Conservation (phyloP, 2,888 invertebrate species). For the Chironomus tentans region DNA sequence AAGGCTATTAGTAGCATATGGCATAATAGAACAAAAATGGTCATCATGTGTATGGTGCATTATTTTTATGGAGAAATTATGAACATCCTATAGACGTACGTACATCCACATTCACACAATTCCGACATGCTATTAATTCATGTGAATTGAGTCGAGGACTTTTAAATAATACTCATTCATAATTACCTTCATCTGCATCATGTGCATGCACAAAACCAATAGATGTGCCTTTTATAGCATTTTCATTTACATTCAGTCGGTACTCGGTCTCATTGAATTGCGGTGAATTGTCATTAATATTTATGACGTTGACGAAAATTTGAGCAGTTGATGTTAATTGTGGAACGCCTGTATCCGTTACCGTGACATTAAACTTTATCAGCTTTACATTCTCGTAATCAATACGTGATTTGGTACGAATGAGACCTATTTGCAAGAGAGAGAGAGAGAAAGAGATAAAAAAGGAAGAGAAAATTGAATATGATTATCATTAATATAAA, state of each 20-base stretch:
- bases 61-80: slow-evolving; percentile 1
- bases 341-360: slow-evolving; percentile 80
- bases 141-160: not conserved
- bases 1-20: slow-evolving; percentile 15
- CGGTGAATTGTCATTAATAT: slow-evolving; percentile 84
- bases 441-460: not conserved
- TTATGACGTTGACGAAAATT: slow-evolving; percentile 66
- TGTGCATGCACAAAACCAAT: slow-evolving; percentile 64
- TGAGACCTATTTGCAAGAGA: slow-evolving; percentile 48
- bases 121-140: too few relatives aligned
- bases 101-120: not conserved
- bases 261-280: slow-evolving; percentile 60
- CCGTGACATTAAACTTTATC: slow-evolving; percentile 69
- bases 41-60: not conserved
- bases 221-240: slow-evolving; percentile 61
- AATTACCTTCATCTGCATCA: slow-evolving; percentile 66
- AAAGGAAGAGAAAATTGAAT: slow-evolving; percentile 11
- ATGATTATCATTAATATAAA: slow-evolving; percentile 4
- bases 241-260: slow-evolving; percentile 64
- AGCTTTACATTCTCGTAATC: slow-evolving; percentile 74
- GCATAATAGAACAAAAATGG: not conserved
- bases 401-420: slow-evolving; percentile 64
- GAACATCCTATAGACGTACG: not conserved
- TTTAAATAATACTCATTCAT: slow-evolving; percentile 28
- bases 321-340: slow-evolving; percentile 68